Conservation (phyloP, 2,888 invertebrate genomes). For the Ichneumoninae sp. region DNA sequence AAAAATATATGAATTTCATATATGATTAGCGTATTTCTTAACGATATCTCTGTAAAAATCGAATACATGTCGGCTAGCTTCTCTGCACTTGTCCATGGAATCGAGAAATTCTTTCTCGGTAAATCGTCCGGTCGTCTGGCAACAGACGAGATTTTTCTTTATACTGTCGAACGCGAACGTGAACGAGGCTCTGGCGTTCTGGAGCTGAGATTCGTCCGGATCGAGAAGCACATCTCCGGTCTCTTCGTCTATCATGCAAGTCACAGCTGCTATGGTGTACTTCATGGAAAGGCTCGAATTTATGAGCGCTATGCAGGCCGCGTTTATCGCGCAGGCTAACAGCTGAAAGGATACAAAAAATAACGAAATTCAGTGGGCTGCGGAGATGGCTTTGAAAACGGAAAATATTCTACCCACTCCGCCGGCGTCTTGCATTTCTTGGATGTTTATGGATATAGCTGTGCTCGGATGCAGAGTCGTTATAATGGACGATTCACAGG, state of each 20-base stretch:
- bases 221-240: constrained; percentile 87
- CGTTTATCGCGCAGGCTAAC: constrained; percentile 93
- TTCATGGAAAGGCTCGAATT: constrained; percentile 94
- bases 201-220: constrained; percentile 86
- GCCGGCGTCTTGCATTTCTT: constrained; percentile 94
- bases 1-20: constrained; percentile 68
- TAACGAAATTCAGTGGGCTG: constrained; percentile 57
- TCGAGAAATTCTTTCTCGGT: constrained; percentile 89
- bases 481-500: constrained; percentile 91
- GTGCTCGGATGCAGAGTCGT: constrained; percentile 92
- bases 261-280: constrained; percentile 92
- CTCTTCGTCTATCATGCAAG: constrained; percentile 88
- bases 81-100: constrained; percentile 88
- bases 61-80: constrained; percentile 89
- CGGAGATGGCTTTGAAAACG: constrained; percentile 45
- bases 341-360: constrained; percentile 86
- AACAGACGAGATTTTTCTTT: constrained; percentile 86
- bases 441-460: constrained; percentile 91
- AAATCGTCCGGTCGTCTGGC: constrained; percentile 90
- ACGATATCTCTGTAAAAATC: constrained; percentile 90
- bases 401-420: constrained; percentile 86
- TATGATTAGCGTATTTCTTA: constrained; percentile 85
- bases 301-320: constrained; percentile 92
- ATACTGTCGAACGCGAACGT: constrained; percentile 91
- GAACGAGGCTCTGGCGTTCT: constrained; percentile 87